Evolutionary conservation across 2,797 vertebrate species (phyloP), one percentile per base, ranked within the genome.

Genomic region (Varecia variegata): DNA sequence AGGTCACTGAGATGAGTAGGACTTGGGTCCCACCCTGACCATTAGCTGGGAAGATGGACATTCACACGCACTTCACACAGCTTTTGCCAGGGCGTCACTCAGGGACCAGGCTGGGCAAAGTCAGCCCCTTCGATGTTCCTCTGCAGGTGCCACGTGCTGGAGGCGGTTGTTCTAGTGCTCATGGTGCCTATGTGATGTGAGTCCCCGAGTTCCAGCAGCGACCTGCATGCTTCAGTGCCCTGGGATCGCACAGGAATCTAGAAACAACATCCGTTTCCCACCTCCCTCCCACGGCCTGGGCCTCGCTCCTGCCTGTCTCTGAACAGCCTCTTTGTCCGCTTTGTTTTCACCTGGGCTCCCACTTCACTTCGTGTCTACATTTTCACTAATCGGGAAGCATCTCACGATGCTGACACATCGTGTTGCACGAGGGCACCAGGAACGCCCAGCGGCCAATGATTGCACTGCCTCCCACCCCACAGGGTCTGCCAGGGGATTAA

Each of bases 311-410:
- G 23, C 40, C 38, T 40, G 3, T 52, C 47, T 56, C 17, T 60
- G 32, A 52, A 23, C 82, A 8, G 27, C 12, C 56, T 30, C 47
- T 80, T 21, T 80, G n/a, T 30, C n/a, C 79, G 21, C 45, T 38
- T 32, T n/a, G 15, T 2, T 81, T 35, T 88, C 82, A 62, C 79
- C 45, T 85, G n/a, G 82, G 62, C 74, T 95, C 93, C 30, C 52
- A 68, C 62, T 58, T 54, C 58, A 54, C 80, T 74, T 7, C 60
- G 8, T 3, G 52, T 30, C 90, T 82, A n/a, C 18, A 12, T 94
- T 73, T 38, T 94, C 81, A 56, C 92, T 62, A 1, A 84, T 52
- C 67, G 25, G 25, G 62, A 95, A 90, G 60, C 11, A 2, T 88
- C 77, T 62, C 5, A 10, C 4, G 4, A 52, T 14, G 14, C 45